A percentile compares a stretch with the other conserved stretches of the same genome.
Conservation (phyloP, 2,113 vertebrate genomes). For the Merops nubicus region DNA sequence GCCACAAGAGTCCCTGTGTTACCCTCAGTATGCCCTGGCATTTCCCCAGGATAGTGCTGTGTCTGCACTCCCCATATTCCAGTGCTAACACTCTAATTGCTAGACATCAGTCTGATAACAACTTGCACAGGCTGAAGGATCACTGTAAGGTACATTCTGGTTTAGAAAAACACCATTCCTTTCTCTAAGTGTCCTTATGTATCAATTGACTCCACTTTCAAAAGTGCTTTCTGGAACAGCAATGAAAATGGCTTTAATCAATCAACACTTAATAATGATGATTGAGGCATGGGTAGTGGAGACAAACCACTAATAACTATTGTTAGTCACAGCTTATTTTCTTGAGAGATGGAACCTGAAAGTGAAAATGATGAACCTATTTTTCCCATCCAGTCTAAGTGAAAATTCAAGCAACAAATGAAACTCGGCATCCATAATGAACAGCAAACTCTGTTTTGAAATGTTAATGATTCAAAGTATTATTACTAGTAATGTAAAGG, state of each 20-base stretch:
- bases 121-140: background rate
- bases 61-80: background rate
- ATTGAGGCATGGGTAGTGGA: background rate
- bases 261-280: background rate
- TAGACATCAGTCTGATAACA: background rate
- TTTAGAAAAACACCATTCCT: background rate
- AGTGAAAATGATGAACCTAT: constrained; percentile 43
- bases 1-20: background rate
- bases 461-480: constrained; percentile 40
- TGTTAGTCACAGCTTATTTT: constrained; percentile 43
- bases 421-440: constrained; percentile 14
- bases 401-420: constrained; percentile 42
- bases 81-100: background rate
- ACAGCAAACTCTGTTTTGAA: constrained; percentile 29
- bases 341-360: constrained; percentile 5
- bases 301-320: background rate
- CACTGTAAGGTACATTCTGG: background rate
- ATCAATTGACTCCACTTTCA: background rate
- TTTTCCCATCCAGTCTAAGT: constrained; percentile 28
- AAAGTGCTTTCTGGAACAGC: background rate
- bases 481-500: constrained; percentile 20
- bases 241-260: constrained; percentile 19
- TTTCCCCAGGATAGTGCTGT: background rate
- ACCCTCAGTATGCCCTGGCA: background rate
- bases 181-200: background rate